Percentiles rank a stretch among this genome's conserved stretches.
phyloP scores from a whole-genome alignment of 2,113 vertebrate species.

The Menidia beryllina region DNA sequence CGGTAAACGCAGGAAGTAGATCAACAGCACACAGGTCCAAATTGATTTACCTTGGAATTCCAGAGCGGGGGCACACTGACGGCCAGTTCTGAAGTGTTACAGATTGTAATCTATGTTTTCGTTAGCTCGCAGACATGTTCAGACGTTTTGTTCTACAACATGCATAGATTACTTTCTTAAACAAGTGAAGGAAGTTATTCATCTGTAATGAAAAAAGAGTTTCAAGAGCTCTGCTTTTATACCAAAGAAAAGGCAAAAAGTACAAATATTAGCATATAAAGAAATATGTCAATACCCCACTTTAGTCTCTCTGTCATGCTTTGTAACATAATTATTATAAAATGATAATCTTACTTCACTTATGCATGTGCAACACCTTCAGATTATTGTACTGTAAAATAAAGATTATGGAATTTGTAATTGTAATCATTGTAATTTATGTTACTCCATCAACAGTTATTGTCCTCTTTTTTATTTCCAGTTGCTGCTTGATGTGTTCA shows the following conservation, averaged over 20 bases:
- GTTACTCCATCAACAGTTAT: no score
- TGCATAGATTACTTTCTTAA: conserved; percentile 20
- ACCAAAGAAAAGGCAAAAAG: neutral
- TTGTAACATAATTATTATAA: no score
- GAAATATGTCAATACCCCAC: no score
- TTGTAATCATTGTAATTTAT: no score
- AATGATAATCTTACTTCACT: neutral
- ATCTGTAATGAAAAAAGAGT: conserved; percentile 9
- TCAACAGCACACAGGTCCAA: conserved; percentile 62
- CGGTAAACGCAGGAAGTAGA: conserved; percentile 71
- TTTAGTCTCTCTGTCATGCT: no score
- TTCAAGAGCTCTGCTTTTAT: conserved; percentile 8
- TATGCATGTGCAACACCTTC: neutral
- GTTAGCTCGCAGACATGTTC: conserved; percentile 30
- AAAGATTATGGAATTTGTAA: no score
- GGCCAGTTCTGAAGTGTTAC: conserved; percentile 35
- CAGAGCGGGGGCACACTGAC: conserved; percentile 14
- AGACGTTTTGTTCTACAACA: conserved; percentile 25
- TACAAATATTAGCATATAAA: no score
- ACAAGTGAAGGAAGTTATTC: conserved; percentile 2
- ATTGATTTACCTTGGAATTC: conserved; percentile 72
- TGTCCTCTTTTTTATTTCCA: no score
- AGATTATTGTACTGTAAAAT: no score
- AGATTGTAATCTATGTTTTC: conserved; percentile 47
- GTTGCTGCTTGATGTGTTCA: no score